Evolutionary conservation across 2,888 invertebrate species (phyloP).

Genomic region (Keiferia lycopersicella): DNA sequence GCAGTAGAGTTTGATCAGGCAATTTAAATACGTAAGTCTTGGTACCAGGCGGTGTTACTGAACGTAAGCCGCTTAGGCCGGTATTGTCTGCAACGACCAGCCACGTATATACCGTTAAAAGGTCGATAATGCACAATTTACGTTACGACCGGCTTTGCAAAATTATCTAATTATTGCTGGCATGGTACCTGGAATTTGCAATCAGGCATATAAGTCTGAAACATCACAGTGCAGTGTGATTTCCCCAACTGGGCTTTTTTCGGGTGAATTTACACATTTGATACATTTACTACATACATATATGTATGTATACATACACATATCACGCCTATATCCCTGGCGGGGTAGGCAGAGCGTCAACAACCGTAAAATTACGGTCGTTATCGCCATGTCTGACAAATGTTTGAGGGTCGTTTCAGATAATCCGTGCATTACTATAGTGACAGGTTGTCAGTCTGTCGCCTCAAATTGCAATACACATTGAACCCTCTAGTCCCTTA

Average conservation of each 20-base stretch:
- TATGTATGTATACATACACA: too few species aligned
- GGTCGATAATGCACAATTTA: slow-evolving; percentile 32
- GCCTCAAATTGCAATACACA: too few species aligned
- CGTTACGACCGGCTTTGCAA: slow-evolving; percentile 18
- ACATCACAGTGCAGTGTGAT: neutral
- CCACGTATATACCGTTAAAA: slow-evolving; percentile 27
- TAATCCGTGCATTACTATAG: too few species aligned
- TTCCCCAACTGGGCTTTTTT: neutral
- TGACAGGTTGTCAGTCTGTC: too few species aligned
- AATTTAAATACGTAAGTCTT: slow-evolving; percentile 33
- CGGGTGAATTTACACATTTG: neutral
- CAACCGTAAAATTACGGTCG: too few species aligned
- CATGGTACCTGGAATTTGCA: neutral
- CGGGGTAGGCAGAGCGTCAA: too few species aligned
- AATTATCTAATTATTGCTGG: slow-evolving; percentile 16
- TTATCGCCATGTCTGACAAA: too few species aligned
- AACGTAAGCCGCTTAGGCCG: slow-evolving; percentile 32
- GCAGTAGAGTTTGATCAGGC: slow-evolving; percentile 31
- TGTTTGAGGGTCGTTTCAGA: too few species aligned
- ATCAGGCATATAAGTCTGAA: slow-evolving; percentile 9
- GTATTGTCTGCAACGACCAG: slow-evolving; percentile 31
- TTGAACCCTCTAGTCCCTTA: too few species aligned
- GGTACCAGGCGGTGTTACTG: slow-evolving; percentile 29
- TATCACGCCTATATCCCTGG: too few species aligned
- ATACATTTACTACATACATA: too few species aligned